phyloP scores from a whole-genome alignment of 2,888 invertebrate species.

The Hoplodrina blanda region DNA sequence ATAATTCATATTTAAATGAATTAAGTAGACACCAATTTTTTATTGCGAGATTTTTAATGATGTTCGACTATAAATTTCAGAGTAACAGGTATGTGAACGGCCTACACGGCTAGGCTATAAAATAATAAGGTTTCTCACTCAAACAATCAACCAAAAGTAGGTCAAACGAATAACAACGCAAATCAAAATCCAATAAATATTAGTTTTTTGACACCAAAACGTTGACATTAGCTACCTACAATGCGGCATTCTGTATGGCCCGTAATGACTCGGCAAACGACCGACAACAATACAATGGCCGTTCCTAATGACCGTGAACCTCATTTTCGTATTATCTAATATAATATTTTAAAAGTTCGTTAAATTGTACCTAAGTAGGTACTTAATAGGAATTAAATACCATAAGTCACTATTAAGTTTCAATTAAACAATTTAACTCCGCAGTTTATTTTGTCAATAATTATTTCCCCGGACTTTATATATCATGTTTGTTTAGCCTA shows the following conservation, averaged over 20 bases:
- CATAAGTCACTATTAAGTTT: not conserved
- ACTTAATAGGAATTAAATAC: not conserved
- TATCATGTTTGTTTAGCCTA: not conserved
- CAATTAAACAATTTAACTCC: slow-evolving; percentile 6
- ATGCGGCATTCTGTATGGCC: slow-evolving; percentile 51
- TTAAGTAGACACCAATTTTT: not conserved
- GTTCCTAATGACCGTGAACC: slow-evolving; percentile 71
- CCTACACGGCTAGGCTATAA: not conserved
- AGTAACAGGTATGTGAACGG: not conserved
- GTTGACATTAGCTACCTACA: slow-evolving; percentile 36
- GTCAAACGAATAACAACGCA: slow-evolving; percentile 29
- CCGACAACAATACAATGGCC: slow-evolving; percentile 61
- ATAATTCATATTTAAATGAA: not conserved
- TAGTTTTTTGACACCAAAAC: slow-evolving; percentile 36
- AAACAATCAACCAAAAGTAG: slow-evolving; percentile 1
- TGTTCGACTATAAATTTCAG: not conserved
- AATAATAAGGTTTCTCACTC: slow-evolving; percentile 18
- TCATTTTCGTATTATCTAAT: slow-evolving; percentile 66
- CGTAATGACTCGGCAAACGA: slow-evolving; percentile 66
- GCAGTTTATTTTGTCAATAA: slow-evolving; percentile 8
- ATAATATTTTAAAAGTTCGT: slow-evolving; percentile 24
- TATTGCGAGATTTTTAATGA: not conserved
- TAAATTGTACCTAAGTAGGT: slow-evolving; percentile 1
- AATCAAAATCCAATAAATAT: slow-evolving; percentile 37
- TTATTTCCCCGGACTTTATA: not conserved